Conservation (phyloP, 2,888 invertebrate genomes). For the Perdita meconis region DNA sequence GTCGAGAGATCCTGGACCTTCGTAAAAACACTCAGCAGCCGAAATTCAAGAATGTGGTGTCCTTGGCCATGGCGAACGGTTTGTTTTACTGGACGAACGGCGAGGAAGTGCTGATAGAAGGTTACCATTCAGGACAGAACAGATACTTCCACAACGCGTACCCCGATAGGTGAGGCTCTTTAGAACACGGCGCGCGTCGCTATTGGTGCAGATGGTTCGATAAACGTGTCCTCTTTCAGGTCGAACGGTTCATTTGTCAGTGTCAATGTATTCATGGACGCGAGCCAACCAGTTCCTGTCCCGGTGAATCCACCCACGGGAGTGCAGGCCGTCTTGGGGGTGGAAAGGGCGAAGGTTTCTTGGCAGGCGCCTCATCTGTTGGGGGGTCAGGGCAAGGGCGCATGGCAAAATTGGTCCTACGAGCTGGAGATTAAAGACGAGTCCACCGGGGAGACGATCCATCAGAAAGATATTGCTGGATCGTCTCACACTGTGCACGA, state of each 20-base stretch:
- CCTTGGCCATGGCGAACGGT: conserved; percentile 90
- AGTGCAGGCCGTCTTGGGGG: conserved; percentile 93
- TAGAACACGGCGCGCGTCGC: neutral
- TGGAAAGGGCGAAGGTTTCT: conserved; percentile 90
- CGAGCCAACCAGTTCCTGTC: conserved; percentile 91
- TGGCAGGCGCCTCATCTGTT: conserved; percentile 93
- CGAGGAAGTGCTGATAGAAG: conserved; percentile 90
- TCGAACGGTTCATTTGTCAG: conserved; percentile 85
- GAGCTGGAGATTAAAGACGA: conserved; percentile 89
- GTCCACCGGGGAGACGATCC: conserved; percentile 82
- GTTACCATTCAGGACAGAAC: conserved; percentile 89
- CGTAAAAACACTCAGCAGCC: conserved; percentile 91
- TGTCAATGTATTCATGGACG: conserved; percentile 82
- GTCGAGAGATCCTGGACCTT: conserved; percentile 90
- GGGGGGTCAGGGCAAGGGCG: conserved; percentile 88
- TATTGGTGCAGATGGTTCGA: neutral
- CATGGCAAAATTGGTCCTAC: conserved; percentile 92
- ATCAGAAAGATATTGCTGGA: conserved; percentile 85
- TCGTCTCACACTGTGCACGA: conserved; percentile 88
- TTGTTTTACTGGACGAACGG: conserved; percentile 95
- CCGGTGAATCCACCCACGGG: conserved; percentile 92
- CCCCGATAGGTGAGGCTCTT: conserved; percentile 84
- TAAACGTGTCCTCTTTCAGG: conserved; percentile 54
- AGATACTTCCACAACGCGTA: conserved; percentile 92
- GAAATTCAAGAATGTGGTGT: conserved; percentile 90